Percentiles rank a stretch among this genome's conserved stretches.
Evolutionary conservation across 2,113 vertebrate species (phyloP).

Genomic region (Hemibates koningsi): DNA sequence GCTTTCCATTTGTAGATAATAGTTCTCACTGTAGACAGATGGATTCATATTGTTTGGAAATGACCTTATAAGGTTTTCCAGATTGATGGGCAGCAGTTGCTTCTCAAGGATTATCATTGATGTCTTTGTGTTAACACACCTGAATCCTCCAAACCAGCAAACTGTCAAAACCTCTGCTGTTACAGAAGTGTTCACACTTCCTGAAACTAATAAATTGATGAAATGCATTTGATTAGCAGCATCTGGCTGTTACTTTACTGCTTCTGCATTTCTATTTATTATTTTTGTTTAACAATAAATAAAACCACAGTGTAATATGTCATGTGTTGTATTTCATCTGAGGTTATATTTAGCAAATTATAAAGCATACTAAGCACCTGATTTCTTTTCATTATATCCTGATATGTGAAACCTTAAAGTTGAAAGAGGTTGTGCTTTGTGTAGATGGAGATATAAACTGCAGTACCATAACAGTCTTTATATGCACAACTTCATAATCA

Average conservation of each 20-base stretch:
- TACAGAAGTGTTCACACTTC: not conserved
- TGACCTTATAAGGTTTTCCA: not conserved
- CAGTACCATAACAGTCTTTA: not conserved
- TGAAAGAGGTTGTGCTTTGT: not conserved
- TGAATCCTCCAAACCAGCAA: not conserved
- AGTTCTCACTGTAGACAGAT: not conserved
- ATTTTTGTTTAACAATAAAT: not conserved
- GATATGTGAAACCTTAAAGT: not conserved
- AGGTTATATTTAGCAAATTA: not conserved
- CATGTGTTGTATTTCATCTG: not conserved
- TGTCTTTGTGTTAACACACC: not conserved
- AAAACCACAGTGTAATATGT: not conserved
- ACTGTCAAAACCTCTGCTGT: not conserved
- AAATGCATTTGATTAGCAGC: not conserved
- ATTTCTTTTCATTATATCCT: not conserved
- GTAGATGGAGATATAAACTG: not conserved
- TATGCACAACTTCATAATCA: not conserved
- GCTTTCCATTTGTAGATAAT: not conserved
- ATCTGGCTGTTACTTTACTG: not conserved
- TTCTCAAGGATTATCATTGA: not conserved
- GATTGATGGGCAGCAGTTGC: not conserved
- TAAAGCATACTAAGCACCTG: not conserved
- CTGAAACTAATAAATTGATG: not conserved
- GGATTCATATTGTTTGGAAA: not conserved
- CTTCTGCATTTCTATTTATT: not conserved